Evolutionary conservation across 2,113 vertebrate species (phyloP).

Genomic region (Megaleporinus macrocephalus): DNA sequence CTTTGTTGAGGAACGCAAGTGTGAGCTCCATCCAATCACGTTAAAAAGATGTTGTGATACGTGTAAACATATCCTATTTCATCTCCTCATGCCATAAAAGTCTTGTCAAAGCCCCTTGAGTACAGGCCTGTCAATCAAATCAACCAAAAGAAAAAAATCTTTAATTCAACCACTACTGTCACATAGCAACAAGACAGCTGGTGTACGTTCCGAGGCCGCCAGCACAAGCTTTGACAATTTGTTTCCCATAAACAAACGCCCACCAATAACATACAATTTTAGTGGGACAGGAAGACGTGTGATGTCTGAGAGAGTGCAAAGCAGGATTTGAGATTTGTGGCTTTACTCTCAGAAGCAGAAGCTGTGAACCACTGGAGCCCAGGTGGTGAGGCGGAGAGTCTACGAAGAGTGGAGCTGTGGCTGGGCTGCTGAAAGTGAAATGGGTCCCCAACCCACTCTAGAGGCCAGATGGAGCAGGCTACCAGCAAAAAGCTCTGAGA

Average conservation of each 20-base stretch:
- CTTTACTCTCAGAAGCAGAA: slow-evolving; percentile 3
- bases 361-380: background rate
- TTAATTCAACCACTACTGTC: slow-evolving; percentile 25
- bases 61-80: slow-evolving; percentile 43
- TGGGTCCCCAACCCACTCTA: slow-evolving; percentile 21
- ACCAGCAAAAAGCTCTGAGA: slow-evolving; percentile 11
- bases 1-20: background rate
- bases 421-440: slow-evolving; percentile 2
- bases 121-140: slow-evolving; percentile 47
- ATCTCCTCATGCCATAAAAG: slow-evolving; percentile 19
- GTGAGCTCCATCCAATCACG: slow-evolving; percentile 4
- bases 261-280: background rate
- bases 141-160: background rate
- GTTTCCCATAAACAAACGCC: slow-evolving; percentile 18
- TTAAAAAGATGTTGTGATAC: slow-evolving; percentile 21
- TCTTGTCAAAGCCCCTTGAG: slow-evolving; percentile 17
- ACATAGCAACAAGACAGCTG: slow-evolving; percentile 31
- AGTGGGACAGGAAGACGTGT: background rate
- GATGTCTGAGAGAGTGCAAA: background rate
- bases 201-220: slow-evolving; percentile 20
- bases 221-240: background rate
- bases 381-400: slow-evolving; percentile 12
- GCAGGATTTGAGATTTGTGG: background rate
- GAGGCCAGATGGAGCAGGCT: slow-evolving; percentile 36
- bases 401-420: background rate